Evolutionary conservation across 2,797 vertebrate genomes (phyloP), one percentile per base, ranked within the genome.

Genomic region (Scolopax bukidnonensis): DNA sequence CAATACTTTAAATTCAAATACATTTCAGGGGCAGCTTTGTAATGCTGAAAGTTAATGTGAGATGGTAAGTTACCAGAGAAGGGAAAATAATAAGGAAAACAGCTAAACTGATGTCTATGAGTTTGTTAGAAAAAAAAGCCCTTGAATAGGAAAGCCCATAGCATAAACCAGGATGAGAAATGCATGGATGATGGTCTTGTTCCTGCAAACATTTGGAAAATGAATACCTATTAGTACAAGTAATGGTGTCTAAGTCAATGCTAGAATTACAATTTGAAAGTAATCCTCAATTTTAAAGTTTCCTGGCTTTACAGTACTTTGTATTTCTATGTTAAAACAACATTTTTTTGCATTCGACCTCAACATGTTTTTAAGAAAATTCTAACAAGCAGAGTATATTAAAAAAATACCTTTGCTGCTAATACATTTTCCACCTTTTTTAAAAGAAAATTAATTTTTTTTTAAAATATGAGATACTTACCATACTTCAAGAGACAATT

Each of bases 401-500:
- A 30, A 67, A 47, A 47, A 85, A 50, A 9, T 11, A 43, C 1
- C 5, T 87, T 84, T 53, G 11, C 11, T 67, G 30, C 13, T 59
- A 36, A 51, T 8, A 16, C 4, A 51, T 75, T 70, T 74, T 51
- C 32, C 25, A 36, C 15, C 6, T 43, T 32, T 32, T 43, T 7
- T 7, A 43, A 43, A 43, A 43, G 13, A 43, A 43, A 43, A 41
- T 17, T 17, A 43, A 18, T 19, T 60, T 54, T 23, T 56, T 45
- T 73, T 71, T 11, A 11, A 57, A 48, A 87, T 51, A 59, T 9
- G n/a, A 81, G 48, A 92, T 94, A 99, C 99, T 81, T 98, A 99
- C 99, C 99, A 99, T 83, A 99, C 98, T 97, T 99, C 99, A 96
- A 99, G 96, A 28, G 96, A 98, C 97, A 99, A 97, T 94, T 99